These are phyloP conservation scores for Varanus salvator DNA, from an alignment of 2,113 vertebrate genomes.

Conservation along the genomic window DNA sequence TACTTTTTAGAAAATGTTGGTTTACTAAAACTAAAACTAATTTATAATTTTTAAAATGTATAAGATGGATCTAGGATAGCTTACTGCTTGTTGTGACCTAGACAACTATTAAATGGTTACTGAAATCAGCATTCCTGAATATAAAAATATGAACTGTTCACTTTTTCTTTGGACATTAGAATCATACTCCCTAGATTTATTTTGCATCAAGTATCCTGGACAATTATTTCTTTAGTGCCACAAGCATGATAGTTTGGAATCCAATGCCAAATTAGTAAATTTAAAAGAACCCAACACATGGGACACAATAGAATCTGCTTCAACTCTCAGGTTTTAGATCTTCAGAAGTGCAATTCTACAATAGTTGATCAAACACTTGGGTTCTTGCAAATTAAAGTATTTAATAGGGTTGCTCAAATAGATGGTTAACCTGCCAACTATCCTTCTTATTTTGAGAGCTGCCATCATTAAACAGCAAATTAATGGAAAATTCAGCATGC, in stretches of 20 bases:
- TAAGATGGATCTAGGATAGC: too few species aligned
- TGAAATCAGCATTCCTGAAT: background rate
- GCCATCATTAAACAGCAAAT: constrained; percentile 8
- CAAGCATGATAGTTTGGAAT: background rate
- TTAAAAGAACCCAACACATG: background rate
- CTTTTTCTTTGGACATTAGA: background rate
- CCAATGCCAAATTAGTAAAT: background rate
- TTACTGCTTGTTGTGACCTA: too few species aligned
- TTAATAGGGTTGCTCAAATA: background rate
- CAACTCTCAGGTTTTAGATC: background rate
- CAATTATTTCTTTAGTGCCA: background rate
- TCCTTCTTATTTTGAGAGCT: constrained; percentile 4
- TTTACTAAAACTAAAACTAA: too few species aligned
- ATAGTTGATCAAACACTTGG: fast-evolving
- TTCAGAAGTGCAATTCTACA: background rate
- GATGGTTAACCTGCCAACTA: background rate
- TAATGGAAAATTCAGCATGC: constrained; percentile 18
- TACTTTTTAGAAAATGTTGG: too few species aligned
- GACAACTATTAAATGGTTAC: background rate
- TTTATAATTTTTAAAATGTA: too few species aligned
- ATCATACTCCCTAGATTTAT: background rate
- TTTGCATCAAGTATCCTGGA: background rate
- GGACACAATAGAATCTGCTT: background rate
- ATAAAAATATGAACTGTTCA: background rate
- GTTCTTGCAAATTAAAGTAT: fast-evolving